Evolutionary conservation across 2,888 invertebrate genomes (phyloP), one percentile per base, ranked within the genome.

Genomic region (Schrankia costaestrigalis): DNA sequence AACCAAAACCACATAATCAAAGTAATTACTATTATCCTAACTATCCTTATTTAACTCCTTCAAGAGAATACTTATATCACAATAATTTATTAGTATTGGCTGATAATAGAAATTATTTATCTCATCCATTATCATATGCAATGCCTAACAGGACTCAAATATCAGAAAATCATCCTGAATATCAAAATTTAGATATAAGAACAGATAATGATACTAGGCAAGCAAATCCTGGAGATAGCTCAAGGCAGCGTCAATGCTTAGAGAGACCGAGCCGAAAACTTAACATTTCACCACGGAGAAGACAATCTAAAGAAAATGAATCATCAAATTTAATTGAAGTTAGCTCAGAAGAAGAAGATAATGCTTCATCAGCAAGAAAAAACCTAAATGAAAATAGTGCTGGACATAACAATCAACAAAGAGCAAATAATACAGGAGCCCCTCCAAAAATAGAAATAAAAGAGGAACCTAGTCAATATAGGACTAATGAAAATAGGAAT

Each of bases 271-370:
- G 83, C 49, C 73, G 87, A 9, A 80, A 72, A 47, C 62, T 86
- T 32, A 87, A 87, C 49, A 85, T 86, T 46, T 84, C 84, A 29
- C 86, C 87, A 1, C 59, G 83, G 31, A 71, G 82, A 44, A 69
- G 84, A 38, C 77, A 77, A 14, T 82, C 85, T 8, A 80, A 78
- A 56, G 85, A 84, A 38, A 77, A 63, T 63, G 77, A 76, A 45
- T 42, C 66, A 51, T 47, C 72, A 28, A 78, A 75, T 68, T 65
- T 75, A 33, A 87, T 89, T 56, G 88, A 86, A 68, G 77, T 89
- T 1, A 87, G 87, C 56, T 89, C 89, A 26, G 88, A 87, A 48
- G 89, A 89, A 32, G 89, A 89, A 53, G 88, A 89, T 19, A 73
- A 78, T 63, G 54, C 56, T 11, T 48, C 66, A 14, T 46, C 50